These are phyloP conservation scores for Hiodon alosoides DNA, from an alignment of 2,113 vertebrate species.

Conservation along the genomic window DNA sequence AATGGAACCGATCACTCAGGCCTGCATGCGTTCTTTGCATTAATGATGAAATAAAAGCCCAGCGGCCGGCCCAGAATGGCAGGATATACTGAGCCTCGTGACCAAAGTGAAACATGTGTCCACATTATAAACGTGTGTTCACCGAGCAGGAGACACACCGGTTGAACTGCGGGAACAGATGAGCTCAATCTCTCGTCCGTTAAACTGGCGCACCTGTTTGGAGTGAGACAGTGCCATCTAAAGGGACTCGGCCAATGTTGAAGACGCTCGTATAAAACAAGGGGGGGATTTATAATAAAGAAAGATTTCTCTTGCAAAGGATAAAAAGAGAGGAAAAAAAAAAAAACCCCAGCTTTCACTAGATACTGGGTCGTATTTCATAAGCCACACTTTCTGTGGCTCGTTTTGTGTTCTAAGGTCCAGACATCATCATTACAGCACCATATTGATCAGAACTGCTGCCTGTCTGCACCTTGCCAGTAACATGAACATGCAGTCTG, in stretches of 20 bases:
- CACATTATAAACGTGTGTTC: background rate
- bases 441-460: no score
- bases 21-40: no score
- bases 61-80: no score
- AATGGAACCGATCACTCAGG: no score
- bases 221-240: constrained; percentile 58
- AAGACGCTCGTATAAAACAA: no score
- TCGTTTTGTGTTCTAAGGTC: no score
- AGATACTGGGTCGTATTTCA: no score
- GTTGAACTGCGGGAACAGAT: background rate
- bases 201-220: background rate
- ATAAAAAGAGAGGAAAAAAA: background rate
- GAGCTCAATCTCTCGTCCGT: background rate
- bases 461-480: constrained; percentile 5
- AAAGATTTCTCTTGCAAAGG: background rate
- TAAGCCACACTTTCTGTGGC: no score
- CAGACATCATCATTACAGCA: no score
- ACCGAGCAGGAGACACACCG: background rate
- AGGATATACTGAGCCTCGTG: no score
- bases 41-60: no score
- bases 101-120: background rate
- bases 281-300: background rate
- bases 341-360: no score
- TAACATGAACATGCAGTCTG: constrained; percentile 20
- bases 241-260: constrained; percentile 31